phyloP scores from a whole-genome alignment of 2,888 invertebrate species.

The Cactoblastis cactorum region DNA sequence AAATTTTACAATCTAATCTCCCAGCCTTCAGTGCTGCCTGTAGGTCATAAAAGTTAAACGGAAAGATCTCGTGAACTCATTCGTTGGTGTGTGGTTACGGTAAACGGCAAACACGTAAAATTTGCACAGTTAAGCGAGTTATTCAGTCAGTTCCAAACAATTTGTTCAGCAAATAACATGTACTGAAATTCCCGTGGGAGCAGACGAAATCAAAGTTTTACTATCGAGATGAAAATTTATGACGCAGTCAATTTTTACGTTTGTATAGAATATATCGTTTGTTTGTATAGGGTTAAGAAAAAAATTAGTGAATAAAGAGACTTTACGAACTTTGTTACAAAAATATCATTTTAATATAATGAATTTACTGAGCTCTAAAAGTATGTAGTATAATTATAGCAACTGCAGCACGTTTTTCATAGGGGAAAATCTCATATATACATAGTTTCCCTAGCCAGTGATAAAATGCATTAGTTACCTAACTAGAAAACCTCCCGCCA shows the following conservation, averaged over 20 bases:
- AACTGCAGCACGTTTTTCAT: background rate
- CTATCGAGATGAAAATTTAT: too few relatives aligned
- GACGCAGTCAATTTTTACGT: too few relatives aligned
- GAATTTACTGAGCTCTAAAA: too few relatives aligned
- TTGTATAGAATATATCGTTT: too few relatives aligned
- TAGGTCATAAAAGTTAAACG: background rate
- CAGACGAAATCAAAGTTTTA: background rate
- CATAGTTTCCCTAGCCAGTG: background rate
- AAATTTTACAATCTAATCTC: too few relatives aligned
- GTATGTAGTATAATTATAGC: background rate
- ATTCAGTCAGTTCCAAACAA: background rate
- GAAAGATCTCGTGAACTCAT: background rate
- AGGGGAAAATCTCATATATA: background rate
- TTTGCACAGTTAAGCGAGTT: slow-evolving; percentile 7
- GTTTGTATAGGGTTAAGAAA: too few relatives aligned
- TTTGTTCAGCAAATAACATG: background rate
- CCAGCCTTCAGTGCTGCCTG: too few relatives aligned
- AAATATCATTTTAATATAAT: too few relatives aligned
- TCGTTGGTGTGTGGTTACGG: background rate
- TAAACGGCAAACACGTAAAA: background rate
- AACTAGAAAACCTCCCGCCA: too few relatives aligned
- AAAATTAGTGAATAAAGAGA: too few relatives aligned
- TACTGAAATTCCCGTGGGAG: background rate
- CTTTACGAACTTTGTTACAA: too few relatives aligned
- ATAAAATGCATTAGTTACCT: slow-evolving; percentile 12